These are phyloP conservation scores for Calcarius ornatus DNA, from an alignment of 2,113 vertebrate genomes.

Conservation along the genomic window DNA sequence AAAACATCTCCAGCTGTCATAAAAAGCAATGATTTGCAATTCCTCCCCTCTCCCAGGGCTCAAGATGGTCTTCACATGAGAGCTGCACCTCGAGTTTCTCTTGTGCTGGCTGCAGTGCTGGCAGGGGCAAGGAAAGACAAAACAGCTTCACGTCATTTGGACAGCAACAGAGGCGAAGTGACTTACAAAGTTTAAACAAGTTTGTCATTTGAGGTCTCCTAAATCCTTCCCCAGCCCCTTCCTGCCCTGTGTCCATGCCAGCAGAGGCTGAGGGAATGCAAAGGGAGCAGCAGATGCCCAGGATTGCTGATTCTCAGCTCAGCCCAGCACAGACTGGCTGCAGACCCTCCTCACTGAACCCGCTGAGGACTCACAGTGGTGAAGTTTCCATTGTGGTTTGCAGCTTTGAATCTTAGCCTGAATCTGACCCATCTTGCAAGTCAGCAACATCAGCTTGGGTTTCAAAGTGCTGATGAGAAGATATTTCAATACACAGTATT, in stretches of 20 bases:
- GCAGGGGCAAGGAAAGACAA: not conserved
- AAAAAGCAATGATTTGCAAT: not conserved
- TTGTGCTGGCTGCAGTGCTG: not conserved
- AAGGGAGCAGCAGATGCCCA: not conserved
- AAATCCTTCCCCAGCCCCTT: not conserved
- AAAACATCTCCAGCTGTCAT: not conserved
- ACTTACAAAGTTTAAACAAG: not conserved
- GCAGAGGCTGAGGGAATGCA: not conserved
- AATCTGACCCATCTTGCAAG: constrained; percentile 1
- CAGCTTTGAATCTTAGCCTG: not conserved
- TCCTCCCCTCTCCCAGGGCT: not conserved
- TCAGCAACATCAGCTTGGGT: not conserved
- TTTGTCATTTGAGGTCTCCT: not conserved
- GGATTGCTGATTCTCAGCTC: not conserved
- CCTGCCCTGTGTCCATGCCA: not conserved
- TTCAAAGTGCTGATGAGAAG: not conserved
- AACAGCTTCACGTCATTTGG: not conserved
- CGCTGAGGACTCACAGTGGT: not conserved
- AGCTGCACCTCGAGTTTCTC: not conserved
- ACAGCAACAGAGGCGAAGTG: not conserved
- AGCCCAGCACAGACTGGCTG: not conserved
- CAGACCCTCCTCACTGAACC: not conserved
- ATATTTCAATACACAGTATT: not conserved
- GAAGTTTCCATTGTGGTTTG: not conserved
- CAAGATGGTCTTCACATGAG: not conserved